A percentile compares a stretch with the other conserved stretches of the same genome.
These are phyloP conservation scores for Tholera decimalis DNA, from an alignment of 2,888 invertebrate species.

Conservation along the genomic window DNA sequence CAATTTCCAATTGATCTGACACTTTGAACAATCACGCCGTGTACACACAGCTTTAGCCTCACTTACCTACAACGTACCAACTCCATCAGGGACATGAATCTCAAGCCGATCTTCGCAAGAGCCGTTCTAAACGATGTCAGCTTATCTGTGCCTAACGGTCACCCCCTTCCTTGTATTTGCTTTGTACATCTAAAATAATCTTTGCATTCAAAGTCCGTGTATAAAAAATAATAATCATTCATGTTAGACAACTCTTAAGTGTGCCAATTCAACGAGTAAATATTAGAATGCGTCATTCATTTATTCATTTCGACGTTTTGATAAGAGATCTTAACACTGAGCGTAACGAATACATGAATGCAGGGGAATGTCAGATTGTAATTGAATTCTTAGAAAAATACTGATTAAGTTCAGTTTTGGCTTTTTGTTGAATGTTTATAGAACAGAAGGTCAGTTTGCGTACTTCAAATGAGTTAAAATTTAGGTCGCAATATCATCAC, in stretches of 20 bases:
- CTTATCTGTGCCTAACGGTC: conserved; percentile 86
- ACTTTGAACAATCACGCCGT: neutral
- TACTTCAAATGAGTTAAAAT: too few species aligned
- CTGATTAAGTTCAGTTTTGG: conserved; percentile 25
- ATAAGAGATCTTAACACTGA: conserved; percentile 54
- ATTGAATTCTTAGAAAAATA: conserved; percentile 38
- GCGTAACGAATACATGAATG: conserved; percentile 48
- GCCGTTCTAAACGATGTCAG: conserved; percentile 80
- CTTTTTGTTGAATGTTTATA: neutral
- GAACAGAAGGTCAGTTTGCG: too few species aligned
- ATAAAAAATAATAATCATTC: conserved; percentile 60
- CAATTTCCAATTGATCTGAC: conserved; percentile 4
- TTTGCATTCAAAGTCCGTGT: conserved; percentile 61
- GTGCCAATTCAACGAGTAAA: conserved; percentile 49
- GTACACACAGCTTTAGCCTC: conserved; percentile 1
- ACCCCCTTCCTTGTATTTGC: conserved; percentile 77
- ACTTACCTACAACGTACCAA: conserved; percentile 5
- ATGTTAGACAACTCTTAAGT: conserved; percentile 46
- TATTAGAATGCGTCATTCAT: conserved; percentile 53
- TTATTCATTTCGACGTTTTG: conserved; percentile 49
- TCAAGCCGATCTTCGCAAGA: conserved; percentile 42
- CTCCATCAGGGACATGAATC: conserved; percentile 44
- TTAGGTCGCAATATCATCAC: too few species aligned
- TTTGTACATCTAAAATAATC: conserved; percentile 73
- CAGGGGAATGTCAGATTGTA: conserved; percentile 35